Conservation (phyloP, 2,888 invertebrate species). For the Heteromurus nitidus region DNA sequence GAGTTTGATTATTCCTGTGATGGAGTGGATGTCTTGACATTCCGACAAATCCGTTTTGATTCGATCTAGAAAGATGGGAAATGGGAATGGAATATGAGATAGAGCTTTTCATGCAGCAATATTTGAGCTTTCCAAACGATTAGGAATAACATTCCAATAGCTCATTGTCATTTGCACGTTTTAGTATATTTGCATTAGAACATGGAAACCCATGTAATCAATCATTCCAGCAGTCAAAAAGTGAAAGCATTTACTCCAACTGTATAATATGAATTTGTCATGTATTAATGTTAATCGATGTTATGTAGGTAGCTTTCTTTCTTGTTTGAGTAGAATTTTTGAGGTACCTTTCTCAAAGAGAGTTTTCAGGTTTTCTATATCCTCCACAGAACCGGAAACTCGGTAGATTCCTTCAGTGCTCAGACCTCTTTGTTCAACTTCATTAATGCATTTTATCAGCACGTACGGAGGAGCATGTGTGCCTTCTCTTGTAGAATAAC, state of each 20-base stretch:
- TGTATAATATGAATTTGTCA: neutral
- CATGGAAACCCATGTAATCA: neutral
- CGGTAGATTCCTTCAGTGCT: constrained; percentile 92
- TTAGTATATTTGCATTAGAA: constrained; percentile 1
- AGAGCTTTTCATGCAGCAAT: neutral
- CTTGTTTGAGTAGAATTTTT: too few relatives aligned
- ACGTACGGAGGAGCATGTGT: constrained; percentile 84
- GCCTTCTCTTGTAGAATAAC: constrained; percentile 20
- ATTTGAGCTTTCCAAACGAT: neutral
- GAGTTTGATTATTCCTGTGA: constrained; percentile 91
- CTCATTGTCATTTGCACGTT: neutral
- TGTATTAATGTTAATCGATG: neutral
- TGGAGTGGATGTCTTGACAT: constrained; percentile 86
- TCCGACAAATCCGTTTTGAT: constrained; percentile 86
- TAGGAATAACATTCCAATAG: neutral
- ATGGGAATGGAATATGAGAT: neutral
- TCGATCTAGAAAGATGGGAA: constrained; percentile 79
- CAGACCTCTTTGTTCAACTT: constrained; percentile 91
- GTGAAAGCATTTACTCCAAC: neutral
- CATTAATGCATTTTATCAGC: constrained; percentile 86
- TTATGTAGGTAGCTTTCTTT: too few relatives aligned
- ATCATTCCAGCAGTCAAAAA: constrained; percentile 12
- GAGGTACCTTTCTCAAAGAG: constrained; percentile 88
- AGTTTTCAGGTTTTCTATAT: constrained; percentile 90
- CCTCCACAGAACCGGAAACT: constrained; percentile 93